Evolutionary conservation across 1,140 invertebrate species (phyloP), one percentile per base, ranked within the genome.

Genomic region (Metaphire vulgaris): DNA sequence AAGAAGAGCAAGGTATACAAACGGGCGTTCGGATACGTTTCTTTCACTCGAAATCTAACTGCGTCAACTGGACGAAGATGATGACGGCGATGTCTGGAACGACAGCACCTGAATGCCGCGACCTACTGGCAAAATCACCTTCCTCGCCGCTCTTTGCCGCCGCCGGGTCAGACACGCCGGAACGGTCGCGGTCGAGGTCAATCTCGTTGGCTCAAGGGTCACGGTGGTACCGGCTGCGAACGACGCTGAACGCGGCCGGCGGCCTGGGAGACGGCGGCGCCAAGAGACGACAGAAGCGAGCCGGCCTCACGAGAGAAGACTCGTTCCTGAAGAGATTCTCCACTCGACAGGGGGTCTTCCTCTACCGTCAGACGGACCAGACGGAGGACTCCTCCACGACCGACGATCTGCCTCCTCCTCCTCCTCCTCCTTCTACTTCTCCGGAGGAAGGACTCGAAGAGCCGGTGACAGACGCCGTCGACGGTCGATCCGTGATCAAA

Each of bases 261-360:
- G 94, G 93, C 33, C 94, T 96, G 82, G 83, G 85, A 68, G 65
- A 77, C 28, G 85, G 84, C 14, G 83, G 83, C 76, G 91, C 92
- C 86, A 94, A 94, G 81, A 91, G 92, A 31, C 30, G 33, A 1
- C 30, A 33, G 30, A 71, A 71, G 29, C 91, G 93, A 0, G 87
- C 97, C 78, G 93, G 95, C 82, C 89, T 31, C 6, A 69, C 67
- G 30, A 6, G 94, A 69, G 94, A 97, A 87, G 95, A 97, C 83
- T 96, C 95, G 0, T 98, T 97, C 83, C 87, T 97, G 77, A 94
- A 95, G 84, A 89, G 93, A 78, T 97, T 97, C 87, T 95, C 94
- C 12, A 96, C 94, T 0, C 87, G 94, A 74, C 94, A 96, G 84
- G 82, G 80, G 15, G 77, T 79, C 21, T 81, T 79, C 21, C 76